A percentile compares a stretch with the other conserved stretches of the same genome.
These are phyloP conservation scores for Tortricodes alternella DNA, from an alignment of 2,888 invertebrate genomes.

Conservation along the genomic window DNA sequence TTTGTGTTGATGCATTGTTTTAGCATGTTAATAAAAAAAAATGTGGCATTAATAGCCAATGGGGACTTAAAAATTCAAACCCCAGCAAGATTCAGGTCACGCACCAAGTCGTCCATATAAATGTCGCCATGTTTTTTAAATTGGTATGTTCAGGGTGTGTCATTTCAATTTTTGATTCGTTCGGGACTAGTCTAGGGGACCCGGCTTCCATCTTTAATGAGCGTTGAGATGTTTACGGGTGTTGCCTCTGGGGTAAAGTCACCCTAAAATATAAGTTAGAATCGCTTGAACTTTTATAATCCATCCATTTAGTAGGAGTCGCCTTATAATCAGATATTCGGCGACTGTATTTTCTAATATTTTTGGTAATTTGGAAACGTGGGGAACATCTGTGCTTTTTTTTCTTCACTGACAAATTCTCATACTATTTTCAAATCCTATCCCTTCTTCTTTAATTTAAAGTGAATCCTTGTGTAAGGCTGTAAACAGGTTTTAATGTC, in stretches of 20 bases:
- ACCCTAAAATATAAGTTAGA: not conserved
- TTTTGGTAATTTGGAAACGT: not conserved
- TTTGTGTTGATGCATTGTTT: too few species aligned
- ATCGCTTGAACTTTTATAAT: too few species aligned
- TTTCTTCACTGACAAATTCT: slow-evolving; percentile 2
- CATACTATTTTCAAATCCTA: slow-evolving; percentile 3
- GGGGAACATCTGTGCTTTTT: slow-evolving; percentile 13
- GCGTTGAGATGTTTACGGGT: slow-evolving; percentile 14
- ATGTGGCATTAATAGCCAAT: slow-evolving; percentile 7
- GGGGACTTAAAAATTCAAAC: slow-evolving; percentile 18
- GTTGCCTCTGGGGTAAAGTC: not conserved
- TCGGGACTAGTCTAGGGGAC: not conserved
- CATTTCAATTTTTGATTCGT: slow-evolving; percentile 28
- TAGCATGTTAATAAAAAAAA: too few species aligned
- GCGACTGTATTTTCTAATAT: slow-evolving; percentile 5
- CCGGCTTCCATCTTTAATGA: slow-evolving; percentile 25
- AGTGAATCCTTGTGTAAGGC: too few species aligned
- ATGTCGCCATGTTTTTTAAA: slow-evolving; percentile 26
- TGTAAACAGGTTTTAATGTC: too few species aligned
- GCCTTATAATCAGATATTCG: too few species aligned
- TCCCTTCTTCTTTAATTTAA: not conserved
- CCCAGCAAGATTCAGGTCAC: slow-evolving; percentile 13
- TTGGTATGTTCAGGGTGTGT: slow-evolving; percentile 20
- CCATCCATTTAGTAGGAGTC: too few species aligned
- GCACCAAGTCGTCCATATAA: slow-evolving; percentile 14